A percentile compares a stretch with the other conserved stretches of the same genome.
Conservation (phyloP, 2,113 vertebrate genomes). For the Rhinoptilus africanus region DNA sequence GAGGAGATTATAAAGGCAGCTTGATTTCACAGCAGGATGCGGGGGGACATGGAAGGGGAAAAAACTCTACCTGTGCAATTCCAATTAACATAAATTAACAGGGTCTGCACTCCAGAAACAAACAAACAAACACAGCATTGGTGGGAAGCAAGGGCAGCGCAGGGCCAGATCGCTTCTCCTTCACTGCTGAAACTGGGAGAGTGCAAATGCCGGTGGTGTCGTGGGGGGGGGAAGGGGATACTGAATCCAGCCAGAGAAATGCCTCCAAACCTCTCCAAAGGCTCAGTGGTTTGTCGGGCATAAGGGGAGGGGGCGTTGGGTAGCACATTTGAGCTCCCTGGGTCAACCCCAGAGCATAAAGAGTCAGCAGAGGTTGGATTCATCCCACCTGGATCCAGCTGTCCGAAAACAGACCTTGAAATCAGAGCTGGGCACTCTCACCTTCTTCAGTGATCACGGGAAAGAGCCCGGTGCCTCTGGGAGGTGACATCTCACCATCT, state of each 20-base stretch:
- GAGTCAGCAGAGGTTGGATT: not conserved
- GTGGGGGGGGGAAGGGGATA: not conserved
- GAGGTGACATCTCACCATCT: not conserved
- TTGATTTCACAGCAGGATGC: not conserved
- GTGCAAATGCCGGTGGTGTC: not conserved
- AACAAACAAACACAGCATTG: not conserved
- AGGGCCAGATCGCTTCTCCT: not conserved
- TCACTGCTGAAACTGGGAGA: accelerated
- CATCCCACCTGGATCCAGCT: not conserved
- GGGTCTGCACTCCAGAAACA: not conserved
- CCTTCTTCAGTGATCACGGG: not conserved
- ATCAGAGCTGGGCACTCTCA: not conserved
- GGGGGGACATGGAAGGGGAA: not conserved
- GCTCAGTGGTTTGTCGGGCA: accelerated
- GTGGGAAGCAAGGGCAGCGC: not conserved
- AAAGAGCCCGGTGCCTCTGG: not conserved
- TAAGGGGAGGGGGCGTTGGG: not conserved
- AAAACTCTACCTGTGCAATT: not conserved
- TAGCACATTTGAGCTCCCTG: not conserved
- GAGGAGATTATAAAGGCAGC: not conserved
- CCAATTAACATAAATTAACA: not conserved
- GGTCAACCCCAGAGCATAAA: not conserved
- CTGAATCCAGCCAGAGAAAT: not conserved
- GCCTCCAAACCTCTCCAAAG: not conserved
- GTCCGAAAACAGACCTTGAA: not conserved